Conservation (phyloP, 2,888 invertebrate genomes). For the Hymenopus coronatus region DNA sequence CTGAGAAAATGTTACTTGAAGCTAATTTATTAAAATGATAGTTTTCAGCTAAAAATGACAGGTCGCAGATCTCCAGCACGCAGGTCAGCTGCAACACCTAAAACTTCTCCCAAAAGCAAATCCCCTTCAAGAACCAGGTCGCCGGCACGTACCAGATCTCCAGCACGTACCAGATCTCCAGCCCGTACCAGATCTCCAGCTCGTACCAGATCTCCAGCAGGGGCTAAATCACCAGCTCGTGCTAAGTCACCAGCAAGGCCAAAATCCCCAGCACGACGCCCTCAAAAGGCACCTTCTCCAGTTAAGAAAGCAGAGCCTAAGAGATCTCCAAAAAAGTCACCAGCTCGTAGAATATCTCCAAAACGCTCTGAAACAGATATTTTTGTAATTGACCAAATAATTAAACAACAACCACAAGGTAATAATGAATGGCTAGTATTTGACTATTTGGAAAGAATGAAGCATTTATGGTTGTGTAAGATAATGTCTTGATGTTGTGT, state of each 20-base stretch:
- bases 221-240: conserved; percentile 9
- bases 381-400: neutral
- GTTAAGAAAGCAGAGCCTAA: neutral
- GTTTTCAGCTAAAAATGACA: neutral
- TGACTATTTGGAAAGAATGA: neutral
- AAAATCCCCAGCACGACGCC: conserved; percentile 48
- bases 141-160: neutral
- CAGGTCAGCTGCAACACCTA: neutral
- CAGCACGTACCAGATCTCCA: neutral
- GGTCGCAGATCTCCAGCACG: conserved; percentile 6
- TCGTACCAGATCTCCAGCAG: neutral
- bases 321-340: conserved; percentile 13
- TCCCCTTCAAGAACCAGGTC: neutral
- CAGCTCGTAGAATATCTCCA: neutral
- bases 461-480: too few species aligned
- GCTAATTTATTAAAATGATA: neutral
- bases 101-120: neutral
- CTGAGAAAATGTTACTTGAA: too few species aligned
- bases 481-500: neutral
- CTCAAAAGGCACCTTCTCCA: conserved; percentile 39
- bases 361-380: conserved; percentile 41
- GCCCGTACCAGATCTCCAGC: neutral
- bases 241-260: conserved; percentile 30
- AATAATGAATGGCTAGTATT: neutral
- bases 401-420: neutral